A percentile compares a stretch with the other conserved stretches of the same genome.
These are phyloP conservation scores for Anarrhichthys ocellatus DNA, from an alignment of 2,113 vertebrate genomes.

Conservation along the genomic window DNA sequence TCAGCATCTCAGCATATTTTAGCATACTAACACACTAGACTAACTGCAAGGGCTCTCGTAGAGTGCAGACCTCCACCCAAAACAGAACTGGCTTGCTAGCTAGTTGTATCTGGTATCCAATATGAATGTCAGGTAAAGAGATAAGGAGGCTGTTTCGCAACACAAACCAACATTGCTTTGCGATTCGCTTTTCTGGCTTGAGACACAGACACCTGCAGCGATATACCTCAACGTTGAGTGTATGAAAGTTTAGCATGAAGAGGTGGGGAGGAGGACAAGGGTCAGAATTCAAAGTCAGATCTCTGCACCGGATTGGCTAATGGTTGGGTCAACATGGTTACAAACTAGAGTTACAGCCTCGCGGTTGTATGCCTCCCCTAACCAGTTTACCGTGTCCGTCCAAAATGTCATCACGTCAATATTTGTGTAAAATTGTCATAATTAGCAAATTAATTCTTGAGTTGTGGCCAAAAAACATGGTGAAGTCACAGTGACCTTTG, in stretches of 20 bases:
- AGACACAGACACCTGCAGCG: not conserved
- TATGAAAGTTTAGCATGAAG: not conserved
- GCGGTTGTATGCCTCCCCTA: not conserved
- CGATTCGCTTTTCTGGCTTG: conserved; percentile 10
- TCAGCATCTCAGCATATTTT: too few species aligned
- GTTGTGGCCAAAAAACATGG: too few species aligned
- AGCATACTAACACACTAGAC: not conserved
- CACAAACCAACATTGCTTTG: conserved; percentile 24
- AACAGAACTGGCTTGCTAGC: conserved; percentile 2
- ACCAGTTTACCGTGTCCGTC: not conserved
- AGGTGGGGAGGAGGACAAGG: not conserved
- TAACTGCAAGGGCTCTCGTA: too few species aligned
- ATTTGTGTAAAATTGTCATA: too few species aligned
- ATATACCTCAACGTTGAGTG: not conserved
- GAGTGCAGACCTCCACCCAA: not conserved
- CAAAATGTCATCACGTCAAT: not conserved
- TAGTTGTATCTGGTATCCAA: conserved; percentile 41
- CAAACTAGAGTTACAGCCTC: not conserved
- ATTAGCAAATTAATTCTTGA: too few species aligned
- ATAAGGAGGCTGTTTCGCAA: conserved; percentile 35
- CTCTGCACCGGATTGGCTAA: not conserved
- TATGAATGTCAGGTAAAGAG: conserved; percentile 24
- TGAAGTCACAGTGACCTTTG: too few species aligned
- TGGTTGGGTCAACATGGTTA: not conserved
- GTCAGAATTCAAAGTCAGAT: not conserved